Percentiles rank a stretch among this genome's conserved stretches.
These are phyloP conservation scores for Microtus richardsoni DNA, from an alignment of 2,113 vertebrate genomes.

Conservation along the genomic window DNA sequence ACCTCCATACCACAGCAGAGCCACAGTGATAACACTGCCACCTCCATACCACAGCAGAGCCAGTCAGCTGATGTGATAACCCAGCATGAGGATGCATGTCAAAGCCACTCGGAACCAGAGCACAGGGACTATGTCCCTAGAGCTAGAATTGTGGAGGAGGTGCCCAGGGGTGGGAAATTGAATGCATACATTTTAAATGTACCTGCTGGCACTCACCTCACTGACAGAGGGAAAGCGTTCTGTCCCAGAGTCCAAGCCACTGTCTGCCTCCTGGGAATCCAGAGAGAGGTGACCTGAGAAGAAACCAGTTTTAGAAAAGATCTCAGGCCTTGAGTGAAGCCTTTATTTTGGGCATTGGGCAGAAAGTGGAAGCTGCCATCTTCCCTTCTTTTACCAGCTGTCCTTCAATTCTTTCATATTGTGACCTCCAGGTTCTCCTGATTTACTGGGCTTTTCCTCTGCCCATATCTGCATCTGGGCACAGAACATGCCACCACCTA, in stretches of 20 bases:
- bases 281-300: constrained; percentile 89
- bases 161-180: not conserved
- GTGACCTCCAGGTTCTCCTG: not conserved
- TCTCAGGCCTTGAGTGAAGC: not conserved
- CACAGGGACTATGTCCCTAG: not conserved
- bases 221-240: constrained; percentile 83
- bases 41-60: not conserved
- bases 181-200: rapidly evolving
- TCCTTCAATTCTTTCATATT: not conserved
- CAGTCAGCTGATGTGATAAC: not conserved
- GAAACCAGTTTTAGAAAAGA: not conserved
- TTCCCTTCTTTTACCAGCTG: not conserved
- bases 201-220: constrained; percentile 83
- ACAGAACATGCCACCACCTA: not conserved
- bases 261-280: constrained; percentile 92
- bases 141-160: not conserved
- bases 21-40: no score
- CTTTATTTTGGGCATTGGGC: not conserved
- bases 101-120: not conserved
- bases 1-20: not conserved
- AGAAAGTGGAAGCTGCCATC: not conserved
- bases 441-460: not conserved
- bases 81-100: not conserved
- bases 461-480: not conserved
- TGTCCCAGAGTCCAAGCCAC: constrained; percentile 84